Percentiles rank a stretch among this genome's conserved stretches.
These are phyloP conservation scores for Aphyosemion australe DNA, from an alignment of 2,113 vertebrate species.

Conservation along the genomic window DNA sequence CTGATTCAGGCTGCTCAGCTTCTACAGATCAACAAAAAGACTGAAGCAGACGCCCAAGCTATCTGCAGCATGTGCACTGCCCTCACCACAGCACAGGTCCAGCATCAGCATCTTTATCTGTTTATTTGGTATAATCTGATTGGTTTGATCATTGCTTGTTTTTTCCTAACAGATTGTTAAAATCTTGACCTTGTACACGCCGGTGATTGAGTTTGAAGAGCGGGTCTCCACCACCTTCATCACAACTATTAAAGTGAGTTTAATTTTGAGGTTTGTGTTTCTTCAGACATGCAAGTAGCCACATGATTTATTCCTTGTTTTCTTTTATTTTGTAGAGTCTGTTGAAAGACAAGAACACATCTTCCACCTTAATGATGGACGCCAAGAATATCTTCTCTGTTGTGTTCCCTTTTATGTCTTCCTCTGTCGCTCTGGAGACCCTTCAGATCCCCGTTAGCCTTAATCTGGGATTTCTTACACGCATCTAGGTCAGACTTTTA, in stretches of 20 bases:
- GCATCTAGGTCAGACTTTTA: conserved; percentile 75
- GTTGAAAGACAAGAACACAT: conserved; percentile 88
- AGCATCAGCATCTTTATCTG: not conserved
- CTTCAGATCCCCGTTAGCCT: conserved; percentile 94
- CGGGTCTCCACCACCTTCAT: conserved; percentile 91
- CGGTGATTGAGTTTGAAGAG: conserved; percentile 97
- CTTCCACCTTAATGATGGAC: conserved; percentile 93
- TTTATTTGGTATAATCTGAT: accelerated
- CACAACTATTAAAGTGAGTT: conserved; percentile 88
- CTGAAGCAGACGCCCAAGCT: conserved; percentile 89
- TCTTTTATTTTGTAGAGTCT: conserved; percentile 76
- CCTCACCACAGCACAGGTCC: conserved; percentile 90
- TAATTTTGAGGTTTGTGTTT: conserved; percentile 9
- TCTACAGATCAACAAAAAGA: conserved; percentile 96
- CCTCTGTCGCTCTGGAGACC: conserved; percentile 90
- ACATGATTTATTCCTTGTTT: not conserved
- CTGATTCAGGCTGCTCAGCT: conserved; percentile 95
- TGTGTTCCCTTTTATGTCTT: conserved; percentile 89
- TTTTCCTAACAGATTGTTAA: conserved; percentile 87
- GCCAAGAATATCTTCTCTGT: conserved; percentile 91
- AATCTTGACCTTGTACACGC: conserved; percentile 95
- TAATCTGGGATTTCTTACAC: conserved; percentile 89
- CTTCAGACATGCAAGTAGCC: not conserved
- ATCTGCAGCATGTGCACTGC: conserved; percentile 92
- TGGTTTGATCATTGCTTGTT: conserved; percentile 13